Conservation (phyloP, 2,888 invertebrate species). For the Bedellia somnulentella region DNA sequence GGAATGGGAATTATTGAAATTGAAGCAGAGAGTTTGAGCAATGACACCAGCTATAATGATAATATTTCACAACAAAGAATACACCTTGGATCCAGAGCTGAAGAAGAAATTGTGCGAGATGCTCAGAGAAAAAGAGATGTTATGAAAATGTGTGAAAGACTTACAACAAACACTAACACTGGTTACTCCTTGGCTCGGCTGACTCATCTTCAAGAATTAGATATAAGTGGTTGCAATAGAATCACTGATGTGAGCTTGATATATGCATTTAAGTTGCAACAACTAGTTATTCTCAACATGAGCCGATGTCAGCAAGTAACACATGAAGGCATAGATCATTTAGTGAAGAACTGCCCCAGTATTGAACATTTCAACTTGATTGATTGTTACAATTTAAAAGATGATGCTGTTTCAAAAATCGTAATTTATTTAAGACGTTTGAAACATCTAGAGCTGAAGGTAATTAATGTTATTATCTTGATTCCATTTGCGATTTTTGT, state of each 20-base stretch:
- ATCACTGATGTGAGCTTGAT: slow-evolving; percentile 73
- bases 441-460: slow-evolving; percentile 60
- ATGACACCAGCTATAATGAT: slow-evolving; percentile 30
- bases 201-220: slow-evolving; percentile 58
- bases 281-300: slow-evolving; percentile 63
- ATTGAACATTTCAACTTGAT: slow-evolving; percentile 68
- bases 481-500: slow-evolving; percentile 11
- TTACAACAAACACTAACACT: slow-evolving; percentile 18
- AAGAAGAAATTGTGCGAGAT: slow-evolving; percentile 69
- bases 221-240: slow-evolving; percentile 69
- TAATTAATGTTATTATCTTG: slow-evolving; percentile 17
- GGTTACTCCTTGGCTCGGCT: slow-evolving; percentile 59
- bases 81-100: slow-evolving; percentile 66
- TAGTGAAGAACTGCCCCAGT: slow-evolving; percentile 69
- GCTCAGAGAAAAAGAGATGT: slow-evolving; percentile 66
- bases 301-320: slow-evolving; percentile 73
- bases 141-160: slow-evolving; percentile 62
- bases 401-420: slow-evolving; percentile 52
- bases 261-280: slow-evolving; percentile 67
- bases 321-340: slow-evolving; percentile 62
- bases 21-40: slow-evolving; percentile 18
- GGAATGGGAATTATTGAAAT: slow-evolving; percentile 60
- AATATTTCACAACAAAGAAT: slow-evolving; percentile 34
- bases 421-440: slow-evolving; percentile 45
- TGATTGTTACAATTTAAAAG: slow-evolving; percentile 70